These are phyloP conservation scores for Calephelis perditalis DNA, from an alignment of 2,888 invertebrate genomes.

Conservation along the genomic window DNA sequence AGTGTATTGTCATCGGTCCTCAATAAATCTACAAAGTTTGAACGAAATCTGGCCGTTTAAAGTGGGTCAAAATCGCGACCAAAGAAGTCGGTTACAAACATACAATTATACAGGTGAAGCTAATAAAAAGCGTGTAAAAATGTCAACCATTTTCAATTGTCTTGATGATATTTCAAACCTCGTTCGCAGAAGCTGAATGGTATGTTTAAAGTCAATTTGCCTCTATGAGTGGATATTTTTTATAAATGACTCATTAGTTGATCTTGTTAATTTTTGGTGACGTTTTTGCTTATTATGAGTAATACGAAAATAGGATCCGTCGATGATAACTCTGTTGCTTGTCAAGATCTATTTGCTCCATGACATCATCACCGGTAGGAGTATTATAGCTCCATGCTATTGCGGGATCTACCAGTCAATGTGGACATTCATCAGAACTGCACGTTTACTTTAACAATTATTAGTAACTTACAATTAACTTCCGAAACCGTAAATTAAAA, in stretches of 20 bases:
- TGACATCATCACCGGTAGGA: conserved; percentile 65
- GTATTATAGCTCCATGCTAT: conserved; percentile 43
- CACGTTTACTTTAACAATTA: conserved; percentile 57
- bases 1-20: too few species aligned
- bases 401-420: conserved; percentile 51
- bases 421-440: conserved; percentile 48
- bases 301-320: conserved; percentile 27
- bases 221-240: background rate
- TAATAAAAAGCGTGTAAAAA: too few species aligned
- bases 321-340: conserved; percentile 40
- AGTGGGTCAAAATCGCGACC: too few species aligned
- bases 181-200: too few species aligned
- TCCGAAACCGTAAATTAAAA: conserved; percentile 24
- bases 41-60: too few species aligned
- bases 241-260: conserved; percentile 9
- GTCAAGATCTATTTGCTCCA: conserved; percentile 41
- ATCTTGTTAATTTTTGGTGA: conserved; percentile 15
- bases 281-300: conserved; percentile 25
- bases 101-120: too few species aligned
- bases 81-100: too few species aligned
- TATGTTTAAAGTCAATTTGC: background rate
- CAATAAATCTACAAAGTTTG: too few species aligned
- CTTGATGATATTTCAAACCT: too few species aligned
- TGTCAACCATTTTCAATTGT: too few species aligned
- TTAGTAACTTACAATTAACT: conserved; percentile 15